A percentile compares a stretch with the other conserved stretches of the same genome.
These are phyloP conservation scores for Rapana venosa DNA, from an alignment of 2,888 invertebrate genomes.

Conservation along the genomic window DNA sequence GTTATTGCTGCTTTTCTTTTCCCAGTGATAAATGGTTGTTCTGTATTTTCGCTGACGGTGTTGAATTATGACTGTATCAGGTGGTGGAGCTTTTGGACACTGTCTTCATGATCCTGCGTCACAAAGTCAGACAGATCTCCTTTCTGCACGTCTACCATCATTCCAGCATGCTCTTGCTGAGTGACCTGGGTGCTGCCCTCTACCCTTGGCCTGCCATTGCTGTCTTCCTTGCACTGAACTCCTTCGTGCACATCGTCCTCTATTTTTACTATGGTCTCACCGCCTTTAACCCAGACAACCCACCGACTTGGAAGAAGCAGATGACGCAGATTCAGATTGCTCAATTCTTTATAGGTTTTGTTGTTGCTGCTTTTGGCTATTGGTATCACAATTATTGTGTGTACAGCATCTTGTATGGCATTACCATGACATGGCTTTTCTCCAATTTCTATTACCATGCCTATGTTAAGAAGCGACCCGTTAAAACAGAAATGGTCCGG, in stretches of 20 bases:
- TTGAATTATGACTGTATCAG: slow-evolving; percentile 24
- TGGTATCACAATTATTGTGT: slow-evolving; percentile 74
- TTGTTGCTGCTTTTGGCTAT: slow-evolving; percentile 70
- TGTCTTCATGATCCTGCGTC: slow-evolving; percentile 76
- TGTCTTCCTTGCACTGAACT: slow-evolving; percentile 70
- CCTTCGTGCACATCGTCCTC: slow-evolving; percentile 73
- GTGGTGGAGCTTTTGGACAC: slow-evolving; percentile 74
- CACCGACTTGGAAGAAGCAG: slow-evolving; percentile 72
- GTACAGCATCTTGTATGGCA: slow-evolving; percentile 74
- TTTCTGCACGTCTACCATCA: slow-evolving; percentile 77
- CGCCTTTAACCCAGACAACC: slow-evolving; percentile 64
- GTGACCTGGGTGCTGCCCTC: slow-evolving; percentile 64
- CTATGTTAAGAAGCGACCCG: slow-evolving; percentile 60
- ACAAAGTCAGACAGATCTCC: slow-evolving; percentile 72
- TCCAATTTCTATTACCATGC: slow-evolving; percentile 73
- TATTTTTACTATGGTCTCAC: slow-evolving; percentile 75
- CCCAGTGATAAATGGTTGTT: too few species aligned
- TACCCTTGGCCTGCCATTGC: slow-evolving; percentile 75
- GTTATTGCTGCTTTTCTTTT: not conserved
- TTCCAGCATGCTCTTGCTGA: slow-evolving; percentile 74
- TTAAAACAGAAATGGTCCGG: slow-evolving; percentile 17
- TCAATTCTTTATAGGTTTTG: slow-evolving; percentile 72
- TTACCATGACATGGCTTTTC: slow-evolving; percentile 73
- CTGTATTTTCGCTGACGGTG: too few species aligned
- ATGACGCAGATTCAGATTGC: slow-evolving; percentile 75